A percentile compares a stretch with the other conserved stretches of the same genome.
phyloP scores from a whole-genome alignment of 2,113 vertebrate species.

The Brachypodius melanocephalos region DNA sequence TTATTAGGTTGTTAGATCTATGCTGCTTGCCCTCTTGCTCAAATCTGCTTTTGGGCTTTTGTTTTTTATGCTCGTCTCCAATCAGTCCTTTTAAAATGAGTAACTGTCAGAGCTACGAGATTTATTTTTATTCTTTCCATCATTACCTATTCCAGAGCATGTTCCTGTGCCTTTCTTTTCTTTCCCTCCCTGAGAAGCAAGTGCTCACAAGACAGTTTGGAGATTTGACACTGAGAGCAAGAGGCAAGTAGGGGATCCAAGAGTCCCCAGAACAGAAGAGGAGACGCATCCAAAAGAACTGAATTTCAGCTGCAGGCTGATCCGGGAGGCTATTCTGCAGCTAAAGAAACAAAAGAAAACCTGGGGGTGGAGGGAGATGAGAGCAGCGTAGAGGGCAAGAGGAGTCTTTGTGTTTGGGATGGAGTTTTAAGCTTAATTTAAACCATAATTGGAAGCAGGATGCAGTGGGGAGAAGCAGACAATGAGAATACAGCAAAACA shows the following conservation, averaged over 20 bases:
- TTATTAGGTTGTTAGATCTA: constrained; percentile 65
- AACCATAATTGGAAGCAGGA: constrained; percentile 5
- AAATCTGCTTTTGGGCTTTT: constrained; percentile 71
- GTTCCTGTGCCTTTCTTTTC: constrained; percentile 39
- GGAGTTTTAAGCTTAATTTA: constrained; percentile 21
- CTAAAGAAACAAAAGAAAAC: constrained; percentile 20
- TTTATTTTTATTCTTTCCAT: constrained; percentile 78
- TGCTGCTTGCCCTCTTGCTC: constrained; percentile 53
- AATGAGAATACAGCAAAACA: neutral
- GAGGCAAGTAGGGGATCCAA: neutral
- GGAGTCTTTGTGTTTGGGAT: neutral
- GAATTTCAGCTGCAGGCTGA: neutral
- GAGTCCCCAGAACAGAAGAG: neutral
- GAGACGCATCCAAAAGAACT: neutral
- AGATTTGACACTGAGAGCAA: neutral
- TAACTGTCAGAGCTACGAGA: constrained; percentile 64
- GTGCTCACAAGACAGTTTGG: constrained; percentile 21
- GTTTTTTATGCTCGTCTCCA: constrained; percentile 74
- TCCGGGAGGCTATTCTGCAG: neutral
- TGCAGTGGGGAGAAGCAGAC: neutral
- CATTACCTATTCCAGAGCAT: constrained; percentile 63
- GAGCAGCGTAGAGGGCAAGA: neutral
- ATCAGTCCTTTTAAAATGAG: constrained; percentile 66
- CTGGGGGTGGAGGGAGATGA: neutral
- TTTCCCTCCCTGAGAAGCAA: constrained; percentile 27